Percentiles rank a stretch among this genome's conserved stretches.
phyloP scores from a whole-genome alignment of 1,140 invertebrate genomes.

The Sarcophaga bullata region DNA sequence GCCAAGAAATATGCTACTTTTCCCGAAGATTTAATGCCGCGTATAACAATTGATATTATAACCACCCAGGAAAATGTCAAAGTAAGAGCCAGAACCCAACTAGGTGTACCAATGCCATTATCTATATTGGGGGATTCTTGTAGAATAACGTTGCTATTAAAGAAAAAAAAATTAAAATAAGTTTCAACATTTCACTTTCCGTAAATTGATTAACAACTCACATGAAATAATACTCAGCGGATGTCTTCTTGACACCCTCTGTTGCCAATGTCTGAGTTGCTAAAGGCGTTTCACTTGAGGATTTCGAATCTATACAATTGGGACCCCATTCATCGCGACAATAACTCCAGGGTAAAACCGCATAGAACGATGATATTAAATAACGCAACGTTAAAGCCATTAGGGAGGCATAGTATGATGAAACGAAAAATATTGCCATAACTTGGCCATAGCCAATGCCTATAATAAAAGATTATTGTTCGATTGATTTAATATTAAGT shows the following conservation, averaged over 20 bases:
- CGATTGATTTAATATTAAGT: neutral
- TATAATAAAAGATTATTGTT: constrained; percentile 65
- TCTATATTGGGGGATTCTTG: constrained; percentile 71
- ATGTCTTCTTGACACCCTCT: constrained; percentile 51
- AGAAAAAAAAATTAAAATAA: neutral
- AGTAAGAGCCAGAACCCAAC: constrained; percentile 81
- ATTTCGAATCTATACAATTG: constrained; percentile 63
- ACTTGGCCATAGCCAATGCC: constrained; percentile 80
- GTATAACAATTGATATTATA: constrained; percentile 80
- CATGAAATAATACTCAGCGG: constrained; percentile 70
- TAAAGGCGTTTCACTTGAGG: constrained; percentile 55
- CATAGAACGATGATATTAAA: constrained; percentile 72
- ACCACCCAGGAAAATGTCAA: constrained; percentile 81
- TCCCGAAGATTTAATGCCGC: constrained; percentile 81
- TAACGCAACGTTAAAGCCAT: constrained; percentile 77
- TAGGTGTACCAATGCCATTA: constrained; percentile 73
- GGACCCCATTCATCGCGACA: constrained; percentile 72
- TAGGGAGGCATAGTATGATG: constrained; percentile 78
- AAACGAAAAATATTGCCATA: constrained; percentile 74
- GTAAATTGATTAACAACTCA: constrained; percentile 54
- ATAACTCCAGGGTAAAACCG: constrained; percentile 73
- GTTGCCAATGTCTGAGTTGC: neutral
- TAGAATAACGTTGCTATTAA: constrained; percentile 70
- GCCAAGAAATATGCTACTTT: constrained; percentile 87
- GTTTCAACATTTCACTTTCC: too few species aligned